phyloP scores from a whole-genome alignment of 2,888 invertebrate species.

The Netelia melanura region DNA sequence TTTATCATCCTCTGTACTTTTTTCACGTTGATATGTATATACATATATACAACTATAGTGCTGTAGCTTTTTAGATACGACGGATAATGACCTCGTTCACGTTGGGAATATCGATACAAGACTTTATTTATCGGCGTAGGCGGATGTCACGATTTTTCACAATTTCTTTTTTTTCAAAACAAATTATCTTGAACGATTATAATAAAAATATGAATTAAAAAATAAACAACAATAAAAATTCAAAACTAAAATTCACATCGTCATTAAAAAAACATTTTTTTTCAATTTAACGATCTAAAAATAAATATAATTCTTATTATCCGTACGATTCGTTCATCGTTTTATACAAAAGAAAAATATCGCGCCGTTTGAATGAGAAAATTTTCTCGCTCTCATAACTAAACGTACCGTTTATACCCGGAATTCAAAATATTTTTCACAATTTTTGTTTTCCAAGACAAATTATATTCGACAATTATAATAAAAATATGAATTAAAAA shows the following conservation, averaged over 20 bases:
- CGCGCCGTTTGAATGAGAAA: neutral
- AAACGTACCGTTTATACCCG: conserved; percentile 1
- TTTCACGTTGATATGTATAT: neutral
- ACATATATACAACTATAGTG: conserved; percentile 16
- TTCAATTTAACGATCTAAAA: neutral
- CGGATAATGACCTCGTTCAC: conserved; percentile 15
- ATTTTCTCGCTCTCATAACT: neutral
- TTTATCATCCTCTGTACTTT: conserved; percentile 56
- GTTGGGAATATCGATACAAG: conserved; percentile 3
- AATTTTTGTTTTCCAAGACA: too few relatives aligned
- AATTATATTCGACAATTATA: neutral
- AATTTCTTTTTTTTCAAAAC: neutral
- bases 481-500: neutral
- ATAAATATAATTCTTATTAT: neutral
- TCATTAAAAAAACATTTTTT: neutral
- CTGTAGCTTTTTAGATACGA: conserved; percentile 25
- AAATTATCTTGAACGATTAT: neutral
- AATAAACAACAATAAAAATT: neutral
- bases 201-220: neutral
- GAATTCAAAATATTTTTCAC: conserved; percentile 6
- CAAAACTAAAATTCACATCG: neutral
- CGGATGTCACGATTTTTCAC: neutral
- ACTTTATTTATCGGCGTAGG: neutral
- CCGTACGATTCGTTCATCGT: neutral
- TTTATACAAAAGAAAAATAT: neutral